Evolutionary conservation across 2,113 vertebrate species (phyloP).

Genomic region (Cavia porcellus): DNA sequence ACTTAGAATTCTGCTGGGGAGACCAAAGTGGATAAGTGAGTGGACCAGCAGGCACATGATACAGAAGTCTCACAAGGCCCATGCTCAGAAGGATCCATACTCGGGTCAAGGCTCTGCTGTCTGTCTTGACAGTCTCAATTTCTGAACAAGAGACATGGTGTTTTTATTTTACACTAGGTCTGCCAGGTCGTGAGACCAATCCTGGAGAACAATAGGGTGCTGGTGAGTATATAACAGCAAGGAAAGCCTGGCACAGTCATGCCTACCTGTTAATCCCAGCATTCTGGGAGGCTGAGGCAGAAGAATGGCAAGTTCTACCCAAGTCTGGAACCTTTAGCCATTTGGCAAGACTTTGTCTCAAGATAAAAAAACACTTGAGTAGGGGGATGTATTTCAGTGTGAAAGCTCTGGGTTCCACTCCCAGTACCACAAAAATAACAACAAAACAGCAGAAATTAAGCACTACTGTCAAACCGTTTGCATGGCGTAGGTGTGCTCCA

Average conservation of each 20-base stretch:
- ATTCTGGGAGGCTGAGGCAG: neutral
- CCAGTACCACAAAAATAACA: neutral
- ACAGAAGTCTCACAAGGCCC: neutral
- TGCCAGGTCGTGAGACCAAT: neutral
- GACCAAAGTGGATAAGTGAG: neutral
- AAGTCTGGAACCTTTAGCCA: neutral
- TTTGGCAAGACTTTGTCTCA: neutral
- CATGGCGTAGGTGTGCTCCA: neutral
- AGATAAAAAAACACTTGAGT: neutral
- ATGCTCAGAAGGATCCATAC: neutral
- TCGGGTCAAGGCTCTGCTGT: neutral
- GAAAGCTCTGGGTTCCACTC: neutral
- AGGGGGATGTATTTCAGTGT: neutral
- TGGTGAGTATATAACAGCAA: neutral
- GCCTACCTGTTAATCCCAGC: neutral
- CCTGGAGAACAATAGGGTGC: neutral
- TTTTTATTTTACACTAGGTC: neutral
- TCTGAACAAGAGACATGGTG: neutral
- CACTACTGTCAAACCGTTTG: neutral
- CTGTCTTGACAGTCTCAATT: neutral
- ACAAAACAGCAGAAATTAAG: neutral
- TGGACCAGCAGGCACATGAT: neutral
- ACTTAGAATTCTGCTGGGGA: neutral
- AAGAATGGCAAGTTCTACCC: neutral
- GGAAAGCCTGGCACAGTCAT: neutral